Percentiles rank a stretch among this genome's conserved stretches.
Conservation (phyloP, 92 coral and sea anemone species). For the Diadumene lineata region DNA sequence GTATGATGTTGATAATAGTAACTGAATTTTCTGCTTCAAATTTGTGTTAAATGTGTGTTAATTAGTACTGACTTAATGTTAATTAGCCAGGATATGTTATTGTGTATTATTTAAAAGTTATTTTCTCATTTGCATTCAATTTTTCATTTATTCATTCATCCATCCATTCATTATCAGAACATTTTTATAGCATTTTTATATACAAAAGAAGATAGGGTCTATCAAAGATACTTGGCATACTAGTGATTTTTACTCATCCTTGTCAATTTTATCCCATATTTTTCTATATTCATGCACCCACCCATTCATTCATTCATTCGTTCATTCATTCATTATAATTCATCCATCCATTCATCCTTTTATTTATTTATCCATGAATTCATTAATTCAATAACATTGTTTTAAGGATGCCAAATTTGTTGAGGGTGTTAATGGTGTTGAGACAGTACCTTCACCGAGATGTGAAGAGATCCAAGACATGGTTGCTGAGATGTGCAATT, state of each 20-base stretch:
- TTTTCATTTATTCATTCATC: not conserved
- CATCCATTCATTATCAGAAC: too few species aligned
- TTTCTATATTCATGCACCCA: not conserved
- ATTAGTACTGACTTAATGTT: too few species aligned
- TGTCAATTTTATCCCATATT: not conserved
- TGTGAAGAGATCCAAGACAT: slow-evolving; percentile 77
- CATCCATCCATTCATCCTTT: slow-evolving; percentile 2
- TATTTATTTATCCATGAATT: not conserved
- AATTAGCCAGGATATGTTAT: too few species aligned
- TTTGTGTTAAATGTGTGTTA: too few species aligned
- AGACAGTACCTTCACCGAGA: slow-evolving; percentile 66
- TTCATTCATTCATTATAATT: not conserved
- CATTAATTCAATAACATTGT: not conserved
- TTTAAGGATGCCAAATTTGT: slow-evolving; percentile 85
- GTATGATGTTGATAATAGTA: slow-evolving; percentile 26
- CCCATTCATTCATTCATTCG: not conserved
- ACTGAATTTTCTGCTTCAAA: too few species aligned
- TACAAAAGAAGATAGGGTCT: too few species aligned
- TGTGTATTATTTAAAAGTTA: too few species aligned
- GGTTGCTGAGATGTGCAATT: slow-evolving; percentile 73
- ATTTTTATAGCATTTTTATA: too few species aligned
- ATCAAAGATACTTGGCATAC: too few species aligned
- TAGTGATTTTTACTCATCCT: not conserved
- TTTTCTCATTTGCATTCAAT: too few species aligned
- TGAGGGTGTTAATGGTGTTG: slow-evolving; percentile 87